Evolutionary conservation across 2,888 invertebrate species (phyloP), one percentile per base, ranked within the genome.

Genomic region (Phaedon cochleariae): DNA sequence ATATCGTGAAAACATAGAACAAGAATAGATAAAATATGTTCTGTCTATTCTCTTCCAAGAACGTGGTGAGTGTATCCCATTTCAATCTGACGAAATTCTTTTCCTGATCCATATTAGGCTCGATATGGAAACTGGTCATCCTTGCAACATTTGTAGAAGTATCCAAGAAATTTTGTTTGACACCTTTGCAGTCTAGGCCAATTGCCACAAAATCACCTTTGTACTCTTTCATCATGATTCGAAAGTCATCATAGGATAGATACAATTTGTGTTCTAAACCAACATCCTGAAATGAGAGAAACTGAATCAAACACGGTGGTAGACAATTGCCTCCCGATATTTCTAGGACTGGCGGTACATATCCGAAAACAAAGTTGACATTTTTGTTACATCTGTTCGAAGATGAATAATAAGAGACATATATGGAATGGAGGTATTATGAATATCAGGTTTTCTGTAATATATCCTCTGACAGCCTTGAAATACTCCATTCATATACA

Each of bases 221-320:
- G 83, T 96, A 96, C 81, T 97, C 96, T 78, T 94, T 95, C 96
- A 97, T 96, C 95, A 97, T 95, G 10, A 94, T 84, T 80, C 96
- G 96, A 77, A 97, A 97, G 79, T 97, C 96, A 61, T 90, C 91
- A 80, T 96, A 96, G 0, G 95, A 95, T 7, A 97, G 86, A 76
- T 92, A 94, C 74, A 96, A 93, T 84, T 96, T 96, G 77, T 94
- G 91, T 83, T 96, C 92, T 4, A 96, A 85, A 0, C 96, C 96
- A 7, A 95, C 95, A 80, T 94, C 94, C 89, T 94, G 55, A 81
- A 80, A 48, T 31, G 68, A 58, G 29, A 61, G n/a, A n/a, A n/a
- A n/a, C n/a, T n/a, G n/a, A n/a, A n/a, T n/a, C n/a, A n/a, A n/a
- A n/a, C n/a, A n/a, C n/a, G n/a, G n/a, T n/a, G n/a, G n/a, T n/a